Percentiles rank a stretch among this genome's conserved stretches.
phyloP scores from a whole-genome alignment of 2,113 vertebrate species.

The Plestiodon gilberti region DNA sequence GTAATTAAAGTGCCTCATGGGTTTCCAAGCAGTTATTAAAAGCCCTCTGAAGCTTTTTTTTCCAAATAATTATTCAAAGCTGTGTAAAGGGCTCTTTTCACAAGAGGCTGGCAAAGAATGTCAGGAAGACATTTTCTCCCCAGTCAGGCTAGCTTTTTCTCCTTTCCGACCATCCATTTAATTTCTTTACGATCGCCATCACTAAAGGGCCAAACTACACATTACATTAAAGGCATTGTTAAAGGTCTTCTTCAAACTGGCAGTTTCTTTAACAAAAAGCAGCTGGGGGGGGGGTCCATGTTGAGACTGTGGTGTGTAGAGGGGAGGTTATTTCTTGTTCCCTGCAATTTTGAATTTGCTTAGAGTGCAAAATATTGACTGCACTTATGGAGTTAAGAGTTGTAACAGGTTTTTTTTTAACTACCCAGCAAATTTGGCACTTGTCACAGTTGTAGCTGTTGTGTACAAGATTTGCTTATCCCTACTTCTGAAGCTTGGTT shows the following conservation, averaged over 20 bases:
- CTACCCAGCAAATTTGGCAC: not conserved
- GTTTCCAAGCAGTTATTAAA: not conserved
- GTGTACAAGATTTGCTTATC: conserved; percentile 6
- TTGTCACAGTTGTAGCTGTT: conserved; percentile 31
- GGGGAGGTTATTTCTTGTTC: no score
- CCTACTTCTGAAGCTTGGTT: conserved; percentile 15
- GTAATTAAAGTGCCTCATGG: not conserved
- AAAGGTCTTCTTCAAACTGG: no score
- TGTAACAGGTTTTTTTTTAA: conserved; percentile 59
- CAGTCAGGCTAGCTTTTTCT: not conserved
- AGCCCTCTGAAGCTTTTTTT: not conserved
- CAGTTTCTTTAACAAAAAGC: no score
- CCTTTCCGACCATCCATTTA: not conserved
- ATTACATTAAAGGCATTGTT: no score
- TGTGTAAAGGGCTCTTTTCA: not conserved
- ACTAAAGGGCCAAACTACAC: no score
- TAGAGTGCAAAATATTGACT: conserved; percentile 21
- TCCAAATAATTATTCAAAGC: conserved; percentile 3
- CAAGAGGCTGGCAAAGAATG: not conserved
- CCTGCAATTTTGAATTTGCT: not conserved
- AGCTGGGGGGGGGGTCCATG: no score
- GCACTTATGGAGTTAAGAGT: conserved; percentile 19
- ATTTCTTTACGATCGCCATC: not conserved
- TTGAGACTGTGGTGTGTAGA: no score
- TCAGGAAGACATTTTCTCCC: not conserved